These are phyloP conservation scores for Xylota sylvarum DNA, from an alignment of 2,888 invertebrate genomes.

Conservation along the genomic window DNA sequence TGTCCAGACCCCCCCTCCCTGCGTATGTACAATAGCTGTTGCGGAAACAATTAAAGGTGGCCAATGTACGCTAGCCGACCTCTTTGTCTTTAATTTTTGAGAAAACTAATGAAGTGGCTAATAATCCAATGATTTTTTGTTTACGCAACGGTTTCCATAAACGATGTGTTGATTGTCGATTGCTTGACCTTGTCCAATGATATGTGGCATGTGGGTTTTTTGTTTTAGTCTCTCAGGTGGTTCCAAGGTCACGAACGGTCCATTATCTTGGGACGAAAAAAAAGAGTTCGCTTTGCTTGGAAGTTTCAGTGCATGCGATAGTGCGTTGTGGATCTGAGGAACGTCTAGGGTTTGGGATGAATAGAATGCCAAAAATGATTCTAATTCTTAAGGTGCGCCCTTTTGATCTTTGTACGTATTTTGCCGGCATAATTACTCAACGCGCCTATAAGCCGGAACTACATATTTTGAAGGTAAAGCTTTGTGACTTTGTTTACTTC, in stretches of 20 bases:
- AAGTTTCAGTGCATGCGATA: slow-evolving; percentile 30
- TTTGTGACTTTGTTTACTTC: neutral
- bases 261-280: neutral
- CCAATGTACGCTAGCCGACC: neutral
- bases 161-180: slow-evolving; percentile 18
- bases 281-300: too few species aligned
- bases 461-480: neutral
- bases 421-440: neutral
- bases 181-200: slow-evolving; percentile 21
- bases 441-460: neutral
- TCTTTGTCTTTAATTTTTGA: neutral
- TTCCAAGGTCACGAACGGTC: slow-evolving; percentile 23
- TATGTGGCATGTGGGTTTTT: slow-evolving; percentile 20
- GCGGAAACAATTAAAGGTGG: slow-evolving; percentile 32
- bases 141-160: slow-evolving; percentile 37
- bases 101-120: slow-evolving; percentile 15
- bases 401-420: neutral
- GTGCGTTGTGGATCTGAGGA: neutral
- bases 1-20: neutral
- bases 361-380: neutral
- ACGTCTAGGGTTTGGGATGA: neutral
- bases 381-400: neutral
- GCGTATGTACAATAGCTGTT: neutral
- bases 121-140: slow-evolving; percentile 25
- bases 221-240: slow-evolving; percentile 21